A percentile compares a stretch with the other conserved stretches of the same genome.
Evolutionary conservation across 92 coral and sea anemone genomes (phyloP).

Genomic region (Epizoanthus stellaris): DNA sequence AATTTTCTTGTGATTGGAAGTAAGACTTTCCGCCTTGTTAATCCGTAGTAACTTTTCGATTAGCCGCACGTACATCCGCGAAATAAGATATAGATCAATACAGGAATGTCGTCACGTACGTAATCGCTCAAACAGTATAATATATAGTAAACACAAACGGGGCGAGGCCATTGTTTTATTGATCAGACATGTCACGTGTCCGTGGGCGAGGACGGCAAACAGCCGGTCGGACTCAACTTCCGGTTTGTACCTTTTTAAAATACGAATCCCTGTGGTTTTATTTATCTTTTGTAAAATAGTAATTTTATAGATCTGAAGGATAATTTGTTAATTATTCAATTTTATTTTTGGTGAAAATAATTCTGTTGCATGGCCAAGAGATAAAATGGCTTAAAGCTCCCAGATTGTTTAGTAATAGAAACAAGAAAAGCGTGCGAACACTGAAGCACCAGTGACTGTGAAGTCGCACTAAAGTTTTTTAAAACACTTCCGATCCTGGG

Average conservation of each 20-base stretch:
- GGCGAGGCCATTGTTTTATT: not conserved
- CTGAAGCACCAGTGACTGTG: not conserved
- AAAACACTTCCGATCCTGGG: not conserved
- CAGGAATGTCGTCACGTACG: constrained; percentile 10
- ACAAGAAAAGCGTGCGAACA: not conserved
- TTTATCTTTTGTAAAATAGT: not conserved
- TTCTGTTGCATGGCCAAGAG: not conserved
- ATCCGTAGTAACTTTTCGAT: no score
- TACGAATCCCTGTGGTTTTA: constrained; percentile 7
- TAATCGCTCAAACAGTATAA: not conserved
- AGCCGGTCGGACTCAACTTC: not conserved
- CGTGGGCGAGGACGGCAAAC: not conserved
- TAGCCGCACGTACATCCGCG: no score
- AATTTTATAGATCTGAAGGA: not conserved
- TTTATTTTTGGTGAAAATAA: not conserved
- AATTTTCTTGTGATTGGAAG: no score
- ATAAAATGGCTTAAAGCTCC: not conserved
- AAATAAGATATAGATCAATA: no score
- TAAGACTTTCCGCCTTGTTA: no score
- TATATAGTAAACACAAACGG: no score
- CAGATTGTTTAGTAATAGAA: not conserved
- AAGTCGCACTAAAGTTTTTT: not conserved
- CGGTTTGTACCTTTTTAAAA: not conserved
- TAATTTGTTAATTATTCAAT: not conserved
- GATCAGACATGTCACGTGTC: not conserved